These are phyloP conservation scores for Thalassarche chlororhynchos DNA, from an alignment of 2,113 vertebrate genomes.

Conservation along the genomic window DNA sequence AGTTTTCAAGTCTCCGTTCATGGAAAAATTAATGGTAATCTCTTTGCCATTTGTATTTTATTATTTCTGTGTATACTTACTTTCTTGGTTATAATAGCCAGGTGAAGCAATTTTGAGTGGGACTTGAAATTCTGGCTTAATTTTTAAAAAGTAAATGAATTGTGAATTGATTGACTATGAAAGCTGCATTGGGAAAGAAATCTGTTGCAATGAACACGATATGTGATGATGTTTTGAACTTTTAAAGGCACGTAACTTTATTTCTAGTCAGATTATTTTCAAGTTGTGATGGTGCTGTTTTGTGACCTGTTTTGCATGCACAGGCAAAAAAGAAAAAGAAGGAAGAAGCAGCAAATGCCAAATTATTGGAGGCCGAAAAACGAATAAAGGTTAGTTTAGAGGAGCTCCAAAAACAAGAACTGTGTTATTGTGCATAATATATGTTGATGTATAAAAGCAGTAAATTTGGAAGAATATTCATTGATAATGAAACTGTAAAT, in stretches of 20 bases:
- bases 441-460: neutral
- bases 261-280: slow-evolving; percentile 73
- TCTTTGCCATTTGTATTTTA: neutral
- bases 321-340: slow-evolving; percentile 97
- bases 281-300: slow-evolving; percentile 71
- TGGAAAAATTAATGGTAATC: neutral
- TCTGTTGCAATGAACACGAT: neutral
- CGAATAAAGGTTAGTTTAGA: slow-evolving; percentile 91
- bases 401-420: slow-evolving; percentile 44
- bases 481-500: neutral
- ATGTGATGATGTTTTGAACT: slow-evolving; percentile 51
- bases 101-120: neutral
- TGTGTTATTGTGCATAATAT: neutral
- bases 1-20: neutral
- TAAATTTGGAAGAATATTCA: neutral
- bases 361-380: slow-evolving; percentile 95
- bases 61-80: neutral
- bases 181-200: neutral
- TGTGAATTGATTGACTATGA: neutral
- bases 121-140: neutral
- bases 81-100: neutral
- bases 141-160: neutral
- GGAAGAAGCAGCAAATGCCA: slow-evolving; percentile 94
- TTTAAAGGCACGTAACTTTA: slow-evolving; percentile 58
- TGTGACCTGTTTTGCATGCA: slow-evolving; percentile 84